A percentile compares a stretch with the other conserved stretches of the same genome.
Evolutionary conservation across 2,113 vertebrate species (phyloP).

Genomic region (Tetrao urogallus): DNA sequence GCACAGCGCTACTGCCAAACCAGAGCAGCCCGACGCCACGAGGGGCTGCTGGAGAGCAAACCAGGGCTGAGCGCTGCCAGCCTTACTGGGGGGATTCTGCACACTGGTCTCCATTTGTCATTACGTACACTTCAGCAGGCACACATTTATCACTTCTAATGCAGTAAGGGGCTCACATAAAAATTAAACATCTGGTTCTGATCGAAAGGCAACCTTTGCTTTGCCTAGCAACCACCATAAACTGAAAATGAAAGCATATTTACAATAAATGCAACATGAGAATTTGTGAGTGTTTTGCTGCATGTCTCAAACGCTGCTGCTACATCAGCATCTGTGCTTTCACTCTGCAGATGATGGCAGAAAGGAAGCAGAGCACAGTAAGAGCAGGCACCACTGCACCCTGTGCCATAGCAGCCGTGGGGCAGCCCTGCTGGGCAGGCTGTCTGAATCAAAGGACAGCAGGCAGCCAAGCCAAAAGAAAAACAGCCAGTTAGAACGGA

Average conservation of each 20-base stretch:
- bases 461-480: not conserved
- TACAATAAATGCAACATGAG: not conserved
- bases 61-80: not conserved
- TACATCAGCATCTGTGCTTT: not conserved
- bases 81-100: not conserved
- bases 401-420: not conserved
- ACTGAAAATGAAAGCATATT: not conserved
- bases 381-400: not conserved
- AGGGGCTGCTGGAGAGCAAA: not conserved
- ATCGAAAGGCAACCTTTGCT: not conserved
- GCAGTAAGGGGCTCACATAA: not conserved
- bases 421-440: not conserved
- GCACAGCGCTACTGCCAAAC: too few relatives aligned
- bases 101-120: not conserved
- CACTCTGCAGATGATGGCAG: not conserved
- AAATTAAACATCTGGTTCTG: not conserved
- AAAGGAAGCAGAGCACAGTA: not conserved
- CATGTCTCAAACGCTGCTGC: not conserved
- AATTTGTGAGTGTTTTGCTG: not conserved
- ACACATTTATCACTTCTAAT: not conserved
- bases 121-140: not conserved
- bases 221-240: not conserved
- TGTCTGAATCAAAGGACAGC: not conserved
- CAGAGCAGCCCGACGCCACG: not conserved
- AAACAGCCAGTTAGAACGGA: not conserved